Percentiles rank a stretch among this genome's conserved stretches.
Conservation (phyloP, 1,140 invertebrate species). For the Diorhabda sublineata region DNA sequence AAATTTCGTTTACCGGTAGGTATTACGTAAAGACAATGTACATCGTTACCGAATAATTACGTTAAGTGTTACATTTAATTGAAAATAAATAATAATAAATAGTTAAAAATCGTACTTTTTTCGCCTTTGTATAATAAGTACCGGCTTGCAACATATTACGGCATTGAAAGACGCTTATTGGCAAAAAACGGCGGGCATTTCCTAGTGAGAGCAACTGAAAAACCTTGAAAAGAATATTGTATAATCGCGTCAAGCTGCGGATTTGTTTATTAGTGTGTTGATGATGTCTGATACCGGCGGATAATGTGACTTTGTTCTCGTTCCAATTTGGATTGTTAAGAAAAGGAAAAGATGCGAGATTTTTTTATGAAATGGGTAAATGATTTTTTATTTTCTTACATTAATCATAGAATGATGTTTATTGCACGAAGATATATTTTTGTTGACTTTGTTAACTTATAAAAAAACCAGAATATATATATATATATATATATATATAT, state of each 20-base stretch:
- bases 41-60: neutral
- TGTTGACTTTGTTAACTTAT: too few relatives aligned
- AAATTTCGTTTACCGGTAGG: too few relatives aligned
- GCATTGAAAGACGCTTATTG: neutral
- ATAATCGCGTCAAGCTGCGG: neutral
- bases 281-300: neutral
- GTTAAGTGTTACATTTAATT: neutral
- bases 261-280: neutral
- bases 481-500: too few relatives aligned
- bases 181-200: neutral
- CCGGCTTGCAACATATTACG: neutral
- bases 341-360: too few relatives aligned
- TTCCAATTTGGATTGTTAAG: too few relatives aligned
- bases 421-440: too few relatives aligned
- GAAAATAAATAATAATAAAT: neutral
- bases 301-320: neutral
- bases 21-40: neutral
- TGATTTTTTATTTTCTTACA: too few relatives aligned
- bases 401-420: too few relatives aligned
- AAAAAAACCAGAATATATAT: too few relatives aligned
- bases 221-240: conserved; percentile 1
- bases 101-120: neutral
- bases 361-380: too few relatives aligned
- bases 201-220: conserved; percentile 1
- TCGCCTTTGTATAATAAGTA: neutral